Evolutionary conservation across 1,140 invertebrate genomes (phyloP).

Genomic region (Dendroctonus ponderosae): DNA sequence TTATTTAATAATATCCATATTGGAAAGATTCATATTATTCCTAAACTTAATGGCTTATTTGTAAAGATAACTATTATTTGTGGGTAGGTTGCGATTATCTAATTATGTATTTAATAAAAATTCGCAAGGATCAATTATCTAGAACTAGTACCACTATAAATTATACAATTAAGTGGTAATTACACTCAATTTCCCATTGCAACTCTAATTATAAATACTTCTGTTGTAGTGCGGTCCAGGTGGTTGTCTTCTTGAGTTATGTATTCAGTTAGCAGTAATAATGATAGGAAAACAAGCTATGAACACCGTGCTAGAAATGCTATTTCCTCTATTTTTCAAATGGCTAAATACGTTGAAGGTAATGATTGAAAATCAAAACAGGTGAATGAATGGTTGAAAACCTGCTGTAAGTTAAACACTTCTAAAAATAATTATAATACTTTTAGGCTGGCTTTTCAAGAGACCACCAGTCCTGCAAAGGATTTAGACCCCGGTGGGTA

Average conservation of each 20-base stretch:
- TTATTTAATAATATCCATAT: too few species aligned
- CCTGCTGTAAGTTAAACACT: too few species aligned
- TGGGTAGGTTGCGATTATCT: too few species aligned
- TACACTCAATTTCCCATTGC: not conserved
- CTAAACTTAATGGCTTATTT: too few species aligned
- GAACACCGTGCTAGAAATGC: constrained; percentile 83
- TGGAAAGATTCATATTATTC: too few species aligned
- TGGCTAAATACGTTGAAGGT: constrained; percentile 68
- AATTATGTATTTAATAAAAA: too few species aligned
- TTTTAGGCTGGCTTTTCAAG: constrained; percentile 51
- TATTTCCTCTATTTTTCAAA: constrained; percentile 71
- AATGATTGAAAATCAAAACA: too few species aligned
- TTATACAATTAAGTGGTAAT: too few species aligned
- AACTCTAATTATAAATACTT: not conserved
- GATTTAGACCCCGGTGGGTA: constrained; percentile 69
- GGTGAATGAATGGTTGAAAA: too few species aligned
- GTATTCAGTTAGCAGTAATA: constrained; percentile 90
- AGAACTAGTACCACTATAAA: too few species aligned
- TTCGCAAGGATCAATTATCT: too few species aligned
- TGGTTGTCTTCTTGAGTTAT: constrained; percentile 88
- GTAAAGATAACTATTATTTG: too few species aligned
- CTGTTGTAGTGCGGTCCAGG: constrained; percentile 71
- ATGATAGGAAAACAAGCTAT: constrained; percentile 96
- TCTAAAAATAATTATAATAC: not conserved
- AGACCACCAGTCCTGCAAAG: constrained; percentile 38